A percentile compares a stretch with the other conserved stretches of the same genome.
These are phyloP conservation scores for Diglossa cyanea DNA, from an alignment of 2,797 vertebrate species.

Conservation along the genomic window DNA sequence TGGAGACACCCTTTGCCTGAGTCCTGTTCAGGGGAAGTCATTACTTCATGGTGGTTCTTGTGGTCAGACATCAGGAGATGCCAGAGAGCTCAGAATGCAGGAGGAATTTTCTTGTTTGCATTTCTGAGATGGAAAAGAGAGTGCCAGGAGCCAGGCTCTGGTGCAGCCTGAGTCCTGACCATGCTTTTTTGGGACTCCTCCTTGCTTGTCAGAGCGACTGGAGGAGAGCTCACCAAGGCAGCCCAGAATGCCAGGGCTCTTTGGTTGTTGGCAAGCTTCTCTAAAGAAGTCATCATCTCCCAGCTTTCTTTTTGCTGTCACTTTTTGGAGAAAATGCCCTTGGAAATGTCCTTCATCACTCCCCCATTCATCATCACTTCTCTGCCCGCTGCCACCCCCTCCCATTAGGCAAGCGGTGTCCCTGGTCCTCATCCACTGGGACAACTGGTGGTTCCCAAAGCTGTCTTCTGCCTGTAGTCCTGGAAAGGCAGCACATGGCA, in stretches of 20 bases:
- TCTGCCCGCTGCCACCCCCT: rapidly evolving
- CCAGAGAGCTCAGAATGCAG: neutral
- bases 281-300: neutral
- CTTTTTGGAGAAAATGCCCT: neutral
- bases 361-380: neutral
- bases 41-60: slow-evolving; percentile 33
- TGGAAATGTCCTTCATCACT: neutral
- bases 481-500: rapidly evolving
- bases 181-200: neutral
- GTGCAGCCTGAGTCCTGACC: neutral
- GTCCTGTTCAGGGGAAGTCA: neutral
- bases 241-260: neutral
- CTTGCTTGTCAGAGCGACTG: neutral
- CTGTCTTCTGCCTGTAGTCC: neutral
- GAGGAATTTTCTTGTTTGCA: neutral
- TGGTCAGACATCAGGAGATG: slow-evolving; percentile 36
- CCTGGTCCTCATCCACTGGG: neutral
- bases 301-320: neutral
- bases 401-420: neutral
- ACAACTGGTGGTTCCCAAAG: neutral
- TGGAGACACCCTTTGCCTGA: neutral
- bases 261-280: neutral
- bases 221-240: neutral
- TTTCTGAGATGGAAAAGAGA: neutral
- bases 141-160: neutral